Evolutionary conservation across 1,140 invertebrate species (phyloP), one percentile per base, ranked within the genome.

Genomic region (Globodera rostochiensis): DNA sequence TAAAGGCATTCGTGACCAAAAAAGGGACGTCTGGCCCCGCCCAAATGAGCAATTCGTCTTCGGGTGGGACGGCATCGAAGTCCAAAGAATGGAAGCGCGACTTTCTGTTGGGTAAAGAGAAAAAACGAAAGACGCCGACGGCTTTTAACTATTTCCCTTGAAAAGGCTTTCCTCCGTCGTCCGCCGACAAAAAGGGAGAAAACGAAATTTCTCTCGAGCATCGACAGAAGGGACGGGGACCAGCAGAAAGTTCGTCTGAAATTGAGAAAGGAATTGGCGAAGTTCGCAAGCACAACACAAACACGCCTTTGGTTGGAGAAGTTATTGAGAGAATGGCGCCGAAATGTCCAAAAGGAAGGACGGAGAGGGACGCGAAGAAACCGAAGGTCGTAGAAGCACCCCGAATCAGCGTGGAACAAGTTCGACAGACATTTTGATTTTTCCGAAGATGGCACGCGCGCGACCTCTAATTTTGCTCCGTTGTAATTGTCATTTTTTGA

Each of bases 1-100:
- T 78, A 15, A 78, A 69, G 60, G 66, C 21, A 36, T 78, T 70
- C 15, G 46, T 70, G 13, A 36, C 49, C 47, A 78, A 78, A 47
- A 36, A 21, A 78, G 70, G 13, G 21, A 45, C 21, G 6, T 45
- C 69, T 36, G n/a, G 19, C 25, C 25, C 46, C 69, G 69, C 1
- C 25, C 25, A 21, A 71, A 71, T 9, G 21, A 71, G 69, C 9
- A 36, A 71, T 47, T 60, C 13, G 50, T 9, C 11, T 60, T 60
- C 57, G 19, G 57, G 11, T 60, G 57, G 57, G 15, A 36, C 36
- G 36, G 36, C 36, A 36, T 36, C 36, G 36, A 36, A 36, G 57
- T 15, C 15, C 57, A 60, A 60, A n/a, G 69, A 71, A 71, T 71
- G 69, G 69, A 71, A 71, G 69, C 25, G 46, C 25, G 69, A 21